Evolutionary conservation across 1,140 invertebrate genomes (phyloP).

Genomic region (Aporrectodea caliginosa): DNA sequence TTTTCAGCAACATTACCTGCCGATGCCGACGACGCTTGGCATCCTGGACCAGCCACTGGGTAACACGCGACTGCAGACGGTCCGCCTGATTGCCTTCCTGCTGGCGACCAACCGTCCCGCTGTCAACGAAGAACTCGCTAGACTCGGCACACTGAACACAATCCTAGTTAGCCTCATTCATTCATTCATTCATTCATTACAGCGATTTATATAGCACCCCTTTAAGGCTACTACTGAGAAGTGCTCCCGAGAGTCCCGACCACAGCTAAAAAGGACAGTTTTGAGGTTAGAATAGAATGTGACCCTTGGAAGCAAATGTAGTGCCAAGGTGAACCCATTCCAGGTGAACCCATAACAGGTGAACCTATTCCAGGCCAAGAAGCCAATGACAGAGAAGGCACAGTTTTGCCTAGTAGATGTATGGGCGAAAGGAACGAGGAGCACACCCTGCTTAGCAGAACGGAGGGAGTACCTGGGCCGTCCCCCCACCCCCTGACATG

Average conservation of each 20-base stretch:
- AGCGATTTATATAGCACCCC: too few species aligned
- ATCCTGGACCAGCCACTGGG: constrained; percentile 70
- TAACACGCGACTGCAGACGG: constrained; percentile 69
- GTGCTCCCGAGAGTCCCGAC: background rate
- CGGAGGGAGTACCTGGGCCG: too few species aligned
- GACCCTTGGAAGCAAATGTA: too few species aligned
- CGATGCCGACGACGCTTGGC: constrained; percentile 66
- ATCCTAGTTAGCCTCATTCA: constrained; percentile 60
- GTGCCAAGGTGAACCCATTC: background rate
- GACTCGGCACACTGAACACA: constrained; percentile 62
- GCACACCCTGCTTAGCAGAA: background rate
- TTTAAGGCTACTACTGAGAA: too few species aligned
- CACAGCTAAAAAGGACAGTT: too few species aligned
- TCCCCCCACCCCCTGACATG: too few species aligned
- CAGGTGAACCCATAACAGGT: background rate
- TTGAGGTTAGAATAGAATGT: too few species aligned
- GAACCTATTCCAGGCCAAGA: background rate
- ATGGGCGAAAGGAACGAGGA: background rate
- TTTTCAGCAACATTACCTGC: constrained; percentile 53
- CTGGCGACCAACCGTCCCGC: constrained; percentile 63
- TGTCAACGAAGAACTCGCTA: constrained; percentile 49
- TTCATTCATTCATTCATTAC: background rate
- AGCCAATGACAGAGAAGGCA: background rate
- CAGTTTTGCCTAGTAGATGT: background rate
- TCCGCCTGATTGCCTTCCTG: constrained; percentile 68